These are phyloP conservation scores for Semnornis frantzii DNA, from an alignment of 2,113 vertebrate species.

Conservation along the genomic window DNA sequence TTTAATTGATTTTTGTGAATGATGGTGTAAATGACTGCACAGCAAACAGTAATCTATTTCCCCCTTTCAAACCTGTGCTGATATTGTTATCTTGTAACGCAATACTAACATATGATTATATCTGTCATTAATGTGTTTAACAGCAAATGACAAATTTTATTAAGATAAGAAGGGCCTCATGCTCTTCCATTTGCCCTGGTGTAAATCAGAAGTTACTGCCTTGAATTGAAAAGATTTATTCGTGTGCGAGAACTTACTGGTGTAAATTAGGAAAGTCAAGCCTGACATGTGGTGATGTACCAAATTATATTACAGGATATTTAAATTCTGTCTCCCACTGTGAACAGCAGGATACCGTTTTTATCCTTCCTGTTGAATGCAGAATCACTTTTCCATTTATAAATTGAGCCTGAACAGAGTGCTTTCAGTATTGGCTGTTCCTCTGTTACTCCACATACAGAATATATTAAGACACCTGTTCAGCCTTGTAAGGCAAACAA, in stretches of 20 bases:
- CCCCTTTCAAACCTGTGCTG: background rate
- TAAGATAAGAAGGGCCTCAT: background rate
- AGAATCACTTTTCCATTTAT: conserved; percentile 47
- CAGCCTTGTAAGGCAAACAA: conserved; percentile 33
- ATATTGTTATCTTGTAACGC: conserved; percentile 18
- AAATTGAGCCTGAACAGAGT: conserved; percentile 33
- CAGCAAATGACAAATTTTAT: conserved; percentile 46
- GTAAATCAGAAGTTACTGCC: conserved; percentile 19
- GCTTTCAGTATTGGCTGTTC: conserved; percentile 38
- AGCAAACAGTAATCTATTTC: background rate
- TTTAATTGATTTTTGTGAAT: conserved; percentile 60
- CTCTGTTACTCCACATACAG: conserved; percentile 5
- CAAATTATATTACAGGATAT: conserved; percentile 72
- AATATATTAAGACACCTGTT: conserved; percentile 41
- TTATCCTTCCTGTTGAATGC: conserved; percentile 68
- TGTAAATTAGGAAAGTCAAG: conserved; percentile 61
- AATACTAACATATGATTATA: conserved; percentile 4
- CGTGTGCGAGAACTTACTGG: conserved; percentile 21
- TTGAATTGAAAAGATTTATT: conserved; percentile 6
- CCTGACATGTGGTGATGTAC: conserved; percentile 62
- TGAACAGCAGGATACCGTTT: conserved; percentile 70
- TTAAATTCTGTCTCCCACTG: conserved; percentile 68
- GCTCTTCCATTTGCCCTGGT: background rate
- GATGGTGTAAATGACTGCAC: background rate
- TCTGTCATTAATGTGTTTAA: conserved; percentile 50